A percentile compares a stretch with the other conserved stretches of the same genome.
phyloP scores from a whole-genome alignment of 2,797 vertebrate species.

The Enteromius fasciolatus region DNA sequence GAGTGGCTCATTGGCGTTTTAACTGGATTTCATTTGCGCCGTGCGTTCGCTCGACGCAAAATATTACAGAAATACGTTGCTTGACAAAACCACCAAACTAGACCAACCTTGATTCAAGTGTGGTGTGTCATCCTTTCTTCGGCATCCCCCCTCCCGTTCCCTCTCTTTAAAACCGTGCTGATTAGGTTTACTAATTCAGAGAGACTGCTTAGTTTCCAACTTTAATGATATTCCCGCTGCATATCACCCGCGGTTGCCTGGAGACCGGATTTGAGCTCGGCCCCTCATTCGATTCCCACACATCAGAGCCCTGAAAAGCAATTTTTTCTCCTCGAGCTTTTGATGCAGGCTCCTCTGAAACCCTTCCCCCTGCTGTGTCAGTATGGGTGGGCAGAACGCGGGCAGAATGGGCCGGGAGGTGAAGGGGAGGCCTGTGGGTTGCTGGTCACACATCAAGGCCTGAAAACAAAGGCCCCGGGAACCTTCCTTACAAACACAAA shows the following conservation, averaged over 20 bases:
- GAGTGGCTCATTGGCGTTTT: conserved; percentile 55
- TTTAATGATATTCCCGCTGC: conserved; percentile 98
- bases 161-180: conserved; percentile 62
- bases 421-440: conserved; percentile 84
- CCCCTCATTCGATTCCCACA: conserved; percentile 99
- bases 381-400: conserved; percentile 96
- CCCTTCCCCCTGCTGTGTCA: conserved; percentile 93
- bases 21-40: conserved; percentile 31
- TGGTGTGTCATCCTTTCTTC: conserved; percentile 45
- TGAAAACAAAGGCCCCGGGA: conserved; percentile 93
- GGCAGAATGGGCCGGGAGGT: conserved; percentile 86
- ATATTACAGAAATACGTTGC: background rate
- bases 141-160: background rate
- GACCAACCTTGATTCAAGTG: conserved; percentile 16
- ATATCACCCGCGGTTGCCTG: conserved; percentile 97
- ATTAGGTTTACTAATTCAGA: conserved; percentile 90
- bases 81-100: conserved; percentile 20
- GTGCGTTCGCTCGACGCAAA: background rate
- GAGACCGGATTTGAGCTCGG: conserved; percentile 98
- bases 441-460: conserved; percentile 99
- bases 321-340: conserved; percentile 94
- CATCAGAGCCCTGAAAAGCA: conserved; percentile 97
- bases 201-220: conserved; percentile 90
- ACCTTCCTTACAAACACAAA: conserved; percentile 91
- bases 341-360: conserved; percentile 98